Evolutionary conservation across 2,113 vertebrate species (phyloP).

Genomic region (Pyxicephalus adspersus): DNA sequence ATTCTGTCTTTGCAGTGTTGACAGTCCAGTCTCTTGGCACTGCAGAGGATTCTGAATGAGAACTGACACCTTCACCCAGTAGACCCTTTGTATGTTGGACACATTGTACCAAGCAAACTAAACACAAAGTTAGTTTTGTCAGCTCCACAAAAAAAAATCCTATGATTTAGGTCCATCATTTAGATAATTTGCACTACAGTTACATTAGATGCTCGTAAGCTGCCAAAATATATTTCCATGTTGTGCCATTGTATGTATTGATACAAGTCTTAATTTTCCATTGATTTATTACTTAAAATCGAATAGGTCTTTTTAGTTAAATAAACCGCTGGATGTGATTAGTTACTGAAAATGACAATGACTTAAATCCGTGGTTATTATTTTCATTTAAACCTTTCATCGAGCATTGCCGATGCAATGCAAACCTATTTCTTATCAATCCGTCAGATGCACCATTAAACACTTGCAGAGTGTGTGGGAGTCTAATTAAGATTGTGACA

Average conservation of each 20-base stretch:
- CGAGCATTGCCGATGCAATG: background rate
- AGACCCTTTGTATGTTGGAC: background rate
- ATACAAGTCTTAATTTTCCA: background rate
- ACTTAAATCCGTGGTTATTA: background rate
- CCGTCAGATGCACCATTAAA: background rate
- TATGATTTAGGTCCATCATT: too few species aligned
- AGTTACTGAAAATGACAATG: background rate
- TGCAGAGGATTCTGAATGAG: too few species aligned
- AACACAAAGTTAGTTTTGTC: background rate
- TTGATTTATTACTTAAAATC: background rate
- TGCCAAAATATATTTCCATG: background rate
- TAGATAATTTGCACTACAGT: background rate
- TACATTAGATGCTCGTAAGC: background rate
- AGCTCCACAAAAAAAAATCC: background rate
- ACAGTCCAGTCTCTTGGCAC: too few species aligned
- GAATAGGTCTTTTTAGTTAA: too few species aligned
- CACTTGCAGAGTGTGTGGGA: background rate
- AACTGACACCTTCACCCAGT: too few species aligned
- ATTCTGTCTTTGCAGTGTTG: too few species aligned
- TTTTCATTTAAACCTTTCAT: background rate
- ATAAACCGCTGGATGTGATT: too few species aligned
- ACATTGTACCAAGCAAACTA: background rate
- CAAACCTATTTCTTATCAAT: background rate
- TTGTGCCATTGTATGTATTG: background rate
- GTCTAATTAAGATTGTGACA: background rate